Base-by-base conservation (phyloP, 2,888 invertebrate species). In the Steromphala cineraria region DNA sequence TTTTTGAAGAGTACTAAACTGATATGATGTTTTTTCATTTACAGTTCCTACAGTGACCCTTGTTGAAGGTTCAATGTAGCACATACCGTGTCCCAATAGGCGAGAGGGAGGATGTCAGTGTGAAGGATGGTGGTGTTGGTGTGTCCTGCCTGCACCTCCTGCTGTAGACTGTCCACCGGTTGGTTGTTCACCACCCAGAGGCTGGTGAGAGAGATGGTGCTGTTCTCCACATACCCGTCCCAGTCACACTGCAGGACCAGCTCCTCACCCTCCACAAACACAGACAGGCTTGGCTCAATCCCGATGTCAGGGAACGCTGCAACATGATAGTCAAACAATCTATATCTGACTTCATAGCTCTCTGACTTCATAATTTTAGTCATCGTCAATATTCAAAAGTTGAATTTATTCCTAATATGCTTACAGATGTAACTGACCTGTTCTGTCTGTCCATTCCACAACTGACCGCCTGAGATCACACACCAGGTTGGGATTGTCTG, bases 191-290 rank as follows among this genome's bases (percentile, higher is more conserved):
- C 55, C 24, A 76, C n/a, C 76, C 82, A 84, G 62, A 81, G 83
- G 36, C 78, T 80, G 71, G 56, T 83, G 53, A 84, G 79, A 7
- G 80, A 80, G 31, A 81, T 62, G 31, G 71, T 67, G 24, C 79
- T 80, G 56, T 81, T 75, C n/a, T 80, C 76, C 13, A 31, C 53
- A 28, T 80, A 81, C 2, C 40, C 75, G 10, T 82, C 24, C 86
- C 86, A 87, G 80, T 86, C 82, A 83, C 88, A 89, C 40, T 55
- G 56, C 19, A 87, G 85, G 24, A 80, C 40, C 67, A 89, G 84
- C 21, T 46, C 19, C 2, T 80, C 76, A 52, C 77, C 31, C 74
- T 86, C 82, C 67, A 83, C 85, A 3, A 53, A 28, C 17, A 82
- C 81, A n/a, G 79, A 78, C 56, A 84, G 36, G 19, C 67, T 78